Evolutionary conservation across 2,888 invertebrate species (phyloP), one percentile per base, ranked within the genome.

Genomic region (Peribatodes rhomboidaria): DNA sequence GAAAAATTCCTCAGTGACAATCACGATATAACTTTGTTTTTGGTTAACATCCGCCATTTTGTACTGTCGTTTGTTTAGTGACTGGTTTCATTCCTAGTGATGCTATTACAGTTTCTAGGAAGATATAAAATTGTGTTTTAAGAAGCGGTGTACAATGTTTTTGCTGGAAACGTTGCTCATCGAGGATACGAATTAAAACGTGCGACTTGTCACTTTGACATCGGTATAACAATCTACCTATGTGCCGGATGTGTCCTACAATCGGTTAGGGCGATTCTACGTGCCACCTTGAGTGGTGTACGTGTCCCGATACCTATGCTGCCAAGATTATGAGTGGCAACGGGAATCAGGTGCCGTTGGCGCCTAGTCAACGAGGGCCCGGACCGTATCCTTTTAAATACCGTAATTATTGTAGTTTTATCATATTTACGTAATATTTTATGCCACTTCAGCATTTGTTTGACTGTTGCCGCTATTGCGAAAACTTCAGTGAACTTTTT

Each of bases 241-340:
- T 86, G 87, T 92, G 91, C 92, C 93, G 93, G 92, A 93, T 93
- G 93, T 92, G 91, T 92, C 90, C 91, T 92, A 92, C 90, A 90
- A 90, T 92, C 89, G 85, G 88, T 88, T 92, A 92, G 88, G 90
- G 89, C 87, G 88, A 90, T 84, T 87, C 88, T 89, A 89, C 92
- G 94, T 94, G 94, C 94, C 94, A 94, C 94, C 94, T 94, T 93
- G 94, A 94, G 94, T 89, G 91, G 92, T 94, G 90, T 94, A 94
- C 92, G 92, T 92, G 91, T 92, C 89, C 87, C 84, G 88, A 94
- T 86, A 94, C 94, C 94, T 94, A 93, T 94, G 94, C 94, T 92
- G 92, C 91, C 89, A 89, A 94, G 88, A 91, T 84, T 88, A 95
- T 95, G 95, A 95, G 94, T 91, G 94, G 94, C 88, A 95, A 95